A percentile compares a stretch with the other conserved stretches of the same genome.
Conservation (phyloP, 2,888 invertebrate genomes). For the Pristionchus entomophagus region DNA sequence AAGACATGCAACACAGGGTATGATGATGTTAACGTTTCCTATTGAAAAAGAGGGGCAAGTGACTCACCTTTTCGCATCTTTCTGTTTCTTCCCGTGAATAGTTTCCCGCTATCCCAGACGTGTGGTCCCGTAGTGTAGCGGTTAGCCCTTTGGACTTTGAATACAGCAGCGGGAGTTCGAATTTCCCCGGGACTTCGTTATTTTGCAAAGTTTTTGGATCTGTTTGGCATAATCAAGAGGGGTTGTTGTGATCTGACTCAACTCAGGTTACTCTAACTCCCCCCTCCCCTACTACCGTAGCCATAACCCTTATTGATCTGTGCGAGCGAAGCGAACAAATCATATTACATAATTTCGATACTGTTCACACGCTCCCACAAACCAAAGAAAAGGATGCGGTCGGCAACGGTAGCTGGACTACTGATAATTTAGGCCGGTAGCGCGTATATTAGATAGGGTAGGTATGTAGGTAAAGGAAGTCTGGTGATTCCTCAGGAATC, state of each 20-base stretch:
- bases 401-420: background rate
- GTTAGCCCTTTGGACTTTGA: no score
- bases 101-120: background rate
- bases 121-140: conserved; percentile 10
- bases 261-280: background rate
- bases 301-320: background rate
- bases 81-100: background rate
- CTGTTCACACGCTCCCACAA: conserved; percentile 29
- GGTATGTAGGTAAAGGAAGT: background rate
- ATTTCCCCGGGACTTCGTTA: conserved; percentile 4
- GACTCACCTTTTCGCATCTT: background rate
- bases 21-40: no score
- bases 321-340: conserved; percentile 47
- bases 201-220: background rate
- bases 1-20: no score
- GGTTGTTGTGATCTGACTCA: no score
- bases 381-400: background rate
- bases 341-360: background rate
- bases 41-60: no score
- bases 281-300: background rate
- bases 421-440: no score
- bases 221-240: background rate
- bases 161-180: conserved; percentile 47
- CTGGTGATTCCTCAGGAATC: background rate
- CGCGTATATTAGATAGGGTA: no score